Base-by-base conservation (phyloP, 2,797 vertebrate genomes). In the Anguilla obscura region DNA sequence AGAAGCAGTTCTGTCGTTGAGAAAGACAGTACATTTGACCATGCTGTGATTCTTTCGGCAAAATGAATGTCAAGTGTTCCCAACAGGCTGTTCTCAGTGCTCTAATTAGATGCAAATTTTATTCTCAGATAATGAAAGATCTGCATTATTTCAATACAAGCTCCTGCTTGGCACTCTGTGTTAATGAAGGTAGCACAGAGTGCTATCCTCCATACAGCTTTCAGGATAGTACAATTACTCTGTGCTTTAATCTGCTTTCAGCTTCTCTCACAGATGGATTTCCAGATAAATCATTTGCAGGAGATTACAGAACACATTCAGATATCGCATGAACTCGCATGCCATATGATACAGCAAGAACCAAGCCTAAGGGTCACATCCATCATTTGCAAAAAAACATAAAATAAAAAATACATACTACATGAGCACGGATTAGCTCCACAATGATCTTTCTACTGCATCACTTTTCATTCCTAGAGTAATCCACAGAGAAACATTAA, bases 71-170 rank as follows among this genome's bases (percentile, higher is more conserved):
- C 45, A 82, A 82, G 79, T 9, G 5, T 8, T 82, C 79, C 79
- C 79, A 82, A 82, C 40, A 50, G 21, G 79, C 79, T 48, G 79
- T 82, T 48, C 79, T 48, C 45, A 6, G 14, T n/a, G 18, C 40
- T 24, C 79, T 82, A 82, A 82, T 48, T 82, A 50, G 79, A 82
- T 48, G 79, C 24, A 82, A 24, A 82, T 50, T 82, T 82, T 82
- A 82, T 48, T 48, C 79, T 48, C 40, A 82, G 45, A 82, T 82
- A 82, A 82, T 48, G 79, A 48, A 82, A 50, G 21, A 82, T 48
- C 79, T n/a, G 79, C 79, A 82, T 50, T 82, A 50, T 82, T 82
- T 50, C 79, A 48, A 82, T n/a, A 10, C 79, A 50, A 82, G 40
- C 74, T 76, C 74, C 74, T 40, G 33, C 74, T 21, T 5, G 33